Evolutionary conservation across 2,113 vertebrate species (phyloP), one percentile per base, ranked within the genome.

Genomic region (Pipra filicauda): DNA sequence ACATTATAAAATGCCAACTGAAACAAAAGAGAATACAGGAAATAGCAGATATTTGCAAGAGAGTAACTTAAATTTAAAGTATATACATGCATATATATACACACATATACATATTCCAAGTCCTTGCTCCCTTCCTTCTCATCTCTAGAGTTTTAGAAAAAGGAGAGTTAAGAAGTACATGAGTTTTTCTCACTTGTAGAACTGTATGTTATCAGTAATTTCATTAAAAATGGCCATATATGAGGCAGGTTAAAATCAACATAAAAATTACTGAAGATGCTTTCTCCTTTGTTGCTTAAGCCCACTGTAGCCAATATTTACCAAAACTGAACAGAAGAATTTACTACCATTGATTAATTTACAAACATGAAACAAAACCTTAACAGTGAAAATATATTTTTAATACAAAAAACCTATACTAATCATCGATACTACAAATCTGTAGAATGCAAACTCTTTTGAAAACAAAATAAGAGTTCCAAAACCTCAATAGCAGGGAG

Each of bases 21-120:
- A 82, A 85, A 87, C 11, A 72, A 88, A 88, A 75, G 17, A 44
- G 7, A 46, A 10, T 27, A 43, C 35, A 37, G 39, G 26, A 83
- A 83, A 26, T 24, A 82, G 19, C 48, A 91, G 65, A 65, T 72
- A 79, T 75, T 95, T 89, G 46, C n/a, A 41, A 54, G 74, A 93
- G 6, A 72, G 12, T 26, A 54, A 41, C 62, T 88, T 83, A 66
- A 58, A 79, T 88, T 91, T 66, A 41, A 72, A 4, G 17, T 48
- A 48, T 12, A 16, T 30, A 33, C 4, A 57, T 17, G 19, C 6
- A 55, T 31, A 23, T 14, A 26, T 24, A 59, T 9, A 37, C 15
- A 59, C 23, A 59, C 35, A 35, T 15, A 26, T 37, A 17, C 7
- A 28, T 28, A 41, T 41, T 41, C 39, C 59, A 64, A 64, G 27